Percentiles rank a stretch among this genome's conserved stretches.
These are phyloP conservation scores for Syrrhaptes paradoxus DNA, from an alignment of 2,113 vertebrate genomes.

Conservation along the genomic window DNA sequence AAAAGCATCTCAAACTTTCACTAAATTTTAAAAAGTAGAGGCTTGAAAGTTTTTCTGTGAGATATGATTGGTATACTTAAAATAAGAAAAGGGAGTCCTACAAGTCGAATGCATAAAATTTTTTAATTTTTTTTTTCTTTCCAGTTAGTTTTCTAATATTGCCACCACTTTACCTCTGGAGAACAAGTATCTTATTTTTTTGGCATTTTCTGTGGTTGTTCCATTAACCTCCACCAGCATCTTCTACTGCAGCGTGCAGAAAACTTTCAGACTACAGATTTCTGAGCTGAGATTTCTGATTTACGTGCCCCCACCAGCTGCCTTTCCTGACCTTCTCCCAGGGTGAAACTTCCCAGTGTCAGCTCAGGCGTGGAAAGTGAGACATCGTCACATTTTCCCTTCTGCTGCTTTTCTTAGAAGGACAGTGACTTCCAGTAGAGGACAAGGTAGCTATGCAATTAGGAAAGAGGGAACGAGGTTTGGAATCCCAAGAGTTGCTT, in stretches of 20 bases:
- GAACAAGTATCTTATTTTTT: not conserved
- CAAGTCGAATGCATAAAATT: not conserved
- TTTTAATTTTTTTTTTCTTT: not conserved
- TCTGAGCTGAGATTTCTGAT: not conserved
- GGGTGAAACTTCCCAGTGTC: too few relatives aligned
- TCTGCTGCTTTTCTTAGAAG: not conserved
- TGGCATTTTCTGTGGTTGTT: not conserved
- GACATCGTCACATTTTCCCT: not conserved
- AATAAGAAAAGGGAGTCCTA: not conserved
- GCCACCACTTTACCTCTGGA: not conserved
- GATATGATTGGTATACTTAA: rapidly evolving
- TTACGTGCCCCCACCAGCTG: not conserved
- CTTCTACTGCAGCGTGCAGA: not conserved
- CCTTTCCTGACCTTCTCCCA: not conserved
- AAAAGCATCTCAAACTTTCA: not conserved
- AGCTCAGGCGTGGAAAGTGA: not conserved
- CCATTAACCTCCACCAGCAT: not conserved
- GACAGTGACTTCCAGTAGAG: too few relatives aligned
- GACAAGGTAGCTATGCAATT: not conserved
- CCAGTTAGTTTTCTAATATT: not conserved
- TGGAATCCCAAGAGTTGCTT: not conserved
- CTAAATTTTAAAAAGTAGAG: not conserved
- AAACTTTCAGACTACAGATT: not conserved
- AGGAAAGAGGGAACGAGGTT: too few relatives aligned
- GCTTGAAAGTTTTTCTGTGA: not conserved